Conservation (phyloP, 2,113 vertebrate genomes). For the Apodemus speciosus region DNA sequence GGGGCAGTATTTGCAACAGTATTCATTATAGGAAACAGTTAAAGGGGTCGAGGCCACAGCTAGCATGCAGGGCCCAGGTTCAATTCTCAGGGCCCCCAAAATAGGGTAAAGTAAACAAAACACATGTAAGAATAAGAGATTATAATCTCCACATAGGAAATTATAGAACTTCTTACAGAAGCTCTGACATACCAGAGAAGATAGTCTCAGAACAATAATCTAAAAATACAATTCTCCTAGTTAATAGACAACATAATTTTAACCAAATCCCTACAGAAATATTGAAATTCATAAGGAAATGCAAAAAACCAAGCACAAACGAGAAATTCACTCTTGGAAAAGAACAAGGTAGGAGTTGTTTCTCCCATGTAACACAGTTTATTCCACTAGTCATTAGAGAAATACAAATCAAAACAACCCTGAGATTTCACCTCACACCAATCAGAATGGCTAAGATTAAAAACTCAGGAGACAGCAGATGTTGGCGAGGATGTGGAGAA, state of each 20-base stretch:
- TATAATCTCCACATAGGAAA: neutral
- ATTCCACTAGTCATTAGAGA: too few species aligned
- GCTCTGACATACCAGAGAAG: constrained; percentile 5
- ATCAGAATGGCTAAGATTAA: too few species aligned
- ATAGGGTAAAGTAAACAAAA: constrained; percentile 27
- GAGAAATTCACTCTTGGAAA: neutral
- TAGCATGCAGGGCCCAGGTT: neutral
- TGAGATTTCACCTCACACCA: too few species aligned
- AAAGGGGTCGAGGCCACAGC: neutral
- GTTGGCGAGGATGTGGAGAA: too few species aligned
- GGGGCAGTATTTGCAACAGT: neutral
- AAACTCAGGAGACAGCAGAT: too few species aligned
- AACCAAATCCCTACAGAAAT: constrained; percentile 37
- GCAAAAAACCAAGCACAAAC: constrained; percentile 16
- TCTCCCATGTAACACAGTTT: neutral
- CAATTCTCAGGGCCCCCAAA: neutral
- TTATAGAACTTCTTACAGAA: neutral
- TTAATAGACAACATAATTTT: constrained; percentile 13
- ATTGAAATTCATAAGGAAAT: constrained; percentile 47
- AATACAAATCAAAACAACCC: too few species aligned
- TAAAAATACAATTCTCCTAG: constrained; percentile 16
- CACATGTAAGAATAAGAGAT: neutral
- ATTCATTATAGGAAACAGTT: constrained; percentile 40
- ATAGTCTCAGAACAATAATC: neutral
- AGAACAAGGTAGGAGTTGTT: neutral